Conservation (phyloP, 2,888 invertebrate genomes). For the Mechanitis mazaeus region DNA sequence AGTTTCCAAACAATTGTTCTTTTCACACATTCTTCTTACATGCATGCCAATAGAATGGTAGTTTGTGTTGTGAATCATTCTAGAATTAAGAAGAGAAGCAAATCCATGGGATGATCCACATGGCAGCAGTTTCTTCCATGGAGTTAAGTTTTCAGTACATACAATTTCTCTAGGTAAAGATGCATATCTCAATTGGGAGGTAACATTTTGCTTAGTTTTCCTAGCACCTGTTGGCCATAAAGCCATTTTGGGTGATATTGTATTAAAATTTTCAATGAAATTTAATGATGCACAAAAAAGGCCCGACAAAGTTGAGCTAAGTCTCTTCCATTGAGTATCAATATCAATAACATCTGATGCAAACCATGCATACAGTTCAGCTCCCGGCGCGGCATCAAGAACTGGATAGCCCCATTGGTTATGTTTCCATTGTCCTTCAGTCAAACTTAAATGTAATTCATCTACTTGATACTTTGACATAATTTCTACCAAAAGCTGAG, state of each 20-base stretch:
- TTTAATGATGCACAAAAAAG: slow-evolving; percentile 97
- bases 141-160: slow-evolving; percentile 99
- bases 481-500: slow-evolving; percentile 92
- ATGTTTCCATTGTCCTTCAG: slow-evolving; percentile 96
- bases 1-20: slow-evolving; percentile 75
- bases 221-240: slow-evolving; percentile 85
- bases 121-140: slow-evolving; percentile 97
- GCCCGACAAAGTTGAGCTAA: slow-evolving; percentile 94
- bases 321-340: slow-evolving; percentile 89
- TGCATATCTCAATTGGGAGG: slow-evolving; percentile 84
- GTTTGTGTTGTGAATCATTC: slow-evolving; percentile 92
- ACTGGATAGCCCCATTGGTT: slow-evolving; percentile 96
- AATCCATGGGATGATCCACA: slow-evolving; percentile 94
- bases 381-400: slow-evolving; percentile 92
- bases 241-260: slow-evolving; percentile 88
- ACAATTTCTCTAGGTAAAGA: slow-evolving; percentile 97
- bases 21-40: slow-evolving; percentile 86
- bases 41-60: slow-evolving; percentile 94
- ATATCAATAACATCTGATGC: slow-evolving; percentile 80
- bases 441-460: slow-evolving; percentile 93
- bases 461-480: slow-evolving; percentile 88
- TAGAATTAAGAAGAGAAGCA: slow-evolving; percentile 91
- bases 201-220: slow-evolving; percentile 62
- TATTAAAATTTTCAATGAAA: slow-evolving; percentile 91
- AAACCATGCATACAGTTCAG: slow-evolving; percentile 97